Conservation (phyloP, 2,888 invertebrate species). For the Nephrotoma guestfalica region DNA sequence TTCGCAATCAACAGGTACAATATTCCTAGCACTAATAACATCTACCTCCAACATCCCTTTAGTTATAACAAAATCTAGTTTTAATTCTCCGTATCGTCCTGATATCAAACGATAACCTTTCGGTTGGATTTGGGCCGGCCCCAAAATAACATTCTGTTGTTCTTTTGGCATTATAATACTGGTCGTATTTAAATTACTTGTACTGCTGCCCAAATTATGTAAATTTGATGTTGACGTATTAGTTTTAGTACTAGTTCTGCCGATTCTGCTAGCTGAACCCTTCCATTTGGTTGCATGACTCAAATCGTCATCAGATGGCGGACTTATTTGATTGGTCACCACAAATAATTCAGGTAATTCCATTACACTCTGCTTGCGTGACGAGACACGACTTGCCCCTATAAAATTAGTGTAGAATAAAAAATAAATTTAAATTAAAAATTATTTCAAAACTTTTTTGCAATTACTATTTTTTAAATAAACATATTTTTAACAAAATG, state of each 20-base stretch:
- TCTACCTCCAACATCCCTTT: conserved; percentile 88
- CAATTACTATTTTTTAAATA: neutral
- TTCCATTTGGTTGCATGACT: conserved; percentile 20
- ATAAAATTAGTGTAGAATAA: neutral
- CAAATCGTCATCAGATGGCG: conserved; percentile 40
- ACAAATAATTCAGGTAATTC: conserved; percentile 36
- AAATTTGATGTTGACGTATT: conserved; percentile 15
- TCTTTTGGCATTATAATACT: conserved; percentile 13
- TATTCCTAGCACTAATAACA: conserved; percentile 55
- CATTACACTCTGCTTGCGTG: conserved; percentile 43
- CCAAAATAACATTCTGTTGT: conserved; percentile 36
- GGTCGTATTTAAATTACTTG: conserved; percentile 8
- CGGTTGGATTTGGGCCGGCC: conserved; percentile 71
- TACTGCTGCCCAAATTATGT: conserved; percentile 7
- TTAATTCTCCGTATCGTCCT: conserved; percentile 65
- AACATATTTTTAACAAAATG: conserved; percentile 5
- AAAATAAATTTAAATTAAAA: neutral
- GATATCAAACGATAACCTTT: conserved; percentile 54
- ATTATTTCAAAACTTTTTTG: neutral
- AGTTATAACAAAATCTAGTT: conserved; percentile 74
- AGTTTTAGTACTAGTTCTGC: conserved; percentile 18
- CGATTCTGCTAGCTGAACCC: conserved; percentile 20
- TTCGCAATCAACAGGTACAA: conserved; percentile 52
- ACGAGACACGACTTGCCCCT: conserved; percentile 29
- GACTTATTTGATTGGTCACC: conserved; percentile 37